A percentile compares a stretch with the other conserved stretches of the same genome.
Evolutionary conservation across 37 sponge, comb jelly and placozoan genomes (phyloP).

Genomic region (Beroe ovata): DNA sequence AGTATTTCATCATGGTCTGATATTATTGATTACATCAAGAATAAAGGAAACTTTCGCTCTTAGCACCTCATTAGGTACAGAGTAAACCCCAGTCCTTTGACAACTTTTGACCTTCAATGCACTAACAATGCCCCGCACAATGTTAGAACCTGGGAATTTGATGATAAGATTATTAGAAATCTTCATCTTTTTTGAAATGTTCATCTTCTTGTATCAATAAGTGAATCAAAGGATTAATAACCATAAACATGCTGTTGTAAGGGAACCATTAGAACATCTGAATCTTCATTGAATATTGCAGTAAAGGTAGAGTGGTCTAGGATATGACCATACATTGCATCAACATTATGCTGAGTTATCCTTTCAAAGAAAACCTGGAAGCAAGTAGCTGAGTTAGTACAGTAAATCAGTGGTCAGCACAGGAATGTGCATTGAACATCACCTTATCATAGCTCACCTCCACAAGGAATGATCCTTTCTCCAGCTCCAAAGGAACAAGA

Average conservation of each 20-base stretch:
- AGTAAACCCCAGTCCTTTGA: conserved; percentile 9
- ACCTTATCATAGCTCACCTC: too few species aligned
- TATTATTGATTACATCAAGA: too few species aligned
- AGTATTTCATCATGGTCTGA: too few species aligned
- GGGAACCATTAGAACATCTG: not conserved
- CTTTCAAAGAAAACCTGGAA: not conserved
- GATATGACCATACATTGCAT: conserved; percentile 2
- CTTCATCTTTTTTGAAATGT: too few species aligned
- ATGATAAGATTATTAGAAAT: too few species aligned
- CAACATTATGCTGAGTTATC: conserved; percentile 11
- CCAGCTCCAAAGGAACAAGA: not conserved
- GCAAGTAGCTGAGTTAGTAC: too few species aligned
- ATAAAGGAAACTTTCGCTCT: too few species aligned
- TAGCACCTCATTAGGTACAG: conserved; percentile 19
- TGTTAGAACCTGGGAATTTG: not conserved
- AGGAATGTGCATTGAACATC: too few species aligned
- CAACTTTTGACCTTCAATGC: conserved; percentile 3
- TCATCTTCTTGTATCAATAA: too few species aligned
- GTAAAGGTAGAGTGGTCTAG: conserved; percentile 14
- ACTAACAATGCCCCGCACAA: not conserved
- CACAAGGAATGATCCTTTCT: not conserved
- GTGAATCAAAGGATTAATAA: too few species aligned
- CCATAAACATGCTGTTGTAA: not conserved
- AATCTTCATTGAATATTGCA: not conserved
- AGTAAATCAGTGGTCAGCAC: too few species aligned